Conservation (phyloP, 2,888 invertebrate genomes). For the Ceriagrion tenellum region DNA sequence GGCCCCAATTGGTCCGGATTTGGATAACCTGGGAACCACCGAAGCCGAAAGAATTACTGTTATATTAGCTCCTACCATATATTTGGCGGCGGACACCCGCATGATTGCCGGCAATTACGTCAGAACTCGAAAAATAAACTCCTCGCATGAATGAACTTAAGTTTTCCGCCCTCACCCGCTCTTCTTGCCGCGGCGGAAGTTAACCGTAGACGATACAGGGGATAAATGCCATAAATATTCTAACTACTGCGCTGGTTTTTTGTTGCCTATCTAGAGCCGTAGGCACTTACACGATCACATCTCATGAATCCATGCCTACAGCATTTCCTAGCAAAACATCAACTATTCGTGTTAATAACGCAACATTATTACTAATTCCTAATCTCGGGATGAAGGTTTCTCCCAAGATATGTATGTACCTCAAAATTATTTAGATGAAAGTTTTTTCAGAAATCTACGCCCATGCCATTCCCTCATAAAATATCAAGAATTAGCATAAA, state of each 20-base stretch:
- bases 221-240: background rate
- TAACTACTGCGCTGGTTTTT: background rate
- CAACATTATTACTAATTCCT: too few species aligned
- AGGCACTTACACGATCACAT: too few species aligned
- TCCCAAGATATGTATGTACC: too few species aligned
- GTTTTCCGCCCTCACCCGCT: background rate
- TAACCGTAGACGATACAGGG: background rate
- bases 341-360: too few species aligned
- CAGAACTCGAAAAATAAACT: background rate
- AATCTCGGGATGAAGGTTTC: too few species aligned
- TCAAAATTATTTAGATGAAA: too few species aligned
- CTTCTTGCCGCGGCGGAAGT: background rate
- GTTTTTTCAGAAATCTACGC: too few species aligned
- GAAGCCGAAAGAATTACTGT: constrained; percentile 28
- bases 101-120: background rate
- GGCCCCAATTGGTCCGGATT: background rate
- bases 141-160: background rate
- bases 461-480: too few species aligned
- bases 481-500: too few species aligned
- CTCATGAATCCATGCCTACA: too few species aligned
- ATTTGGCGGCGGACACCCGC: background rate
- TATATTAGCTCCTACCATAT: background rate
- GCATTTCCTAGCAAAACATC: too few species aligned
- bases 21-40: background rate
- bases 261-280: too few species aligned